Evolutionary conservation across 2,888 invertebrate genomes (phyloP), one percentile per base, ranked within the genome.

Genomic region (Caenorhabditis doughertyi): DNA sequence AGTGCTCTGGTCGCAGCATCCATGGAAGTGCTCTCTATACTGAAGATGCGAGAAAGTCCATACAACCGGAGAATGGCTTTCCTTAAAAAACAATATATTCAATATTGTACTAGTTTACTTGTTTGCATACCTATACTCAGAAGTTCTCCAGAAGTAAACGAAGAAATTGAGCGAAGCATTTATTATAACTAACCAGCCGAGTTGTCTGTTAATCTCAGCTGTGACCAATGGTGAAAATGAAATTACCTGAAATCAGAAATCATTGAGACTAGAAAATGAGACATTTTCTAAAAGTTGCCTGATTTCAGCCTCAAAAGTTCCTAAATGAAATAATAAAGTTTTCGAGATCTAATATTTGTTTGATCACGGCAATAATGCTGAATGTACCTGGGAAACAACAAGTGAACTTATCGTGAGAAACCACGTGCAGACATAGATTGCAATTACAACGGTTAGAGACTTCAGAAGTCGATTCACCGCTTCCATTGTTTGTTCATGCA

Each of bases 101-200:
- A n/a, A 35, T 23, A 21, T 39, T 3, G 13, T 11, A 23, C n/a
- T 16, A 0, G 8, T 21, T 1, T 1, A 4, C 9, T 47, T 18
- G 39, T 8, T 18, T 13, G 11, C 23, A 44, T 18, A 84, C 84
- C 87, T 77, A 70, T 87, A 87, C 77, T 87, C 85, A 1, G 85
- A 80, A 9, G 84, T 70, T 44, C 85, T 71, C 85, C 84, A 85
- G 32, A 73, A 77, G 49, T 85, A 87, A n/a, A 85, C 80, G 42
- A 84, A 83, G 25, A 86, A 84, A 51, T 84, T 84, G 29, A 81
- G 56, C 1, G 85, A 85, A 13, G 85, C 82, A 76, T 87, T 87
- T 9, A 84, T 83, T 21, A 87, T 87, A 4, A 87, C 87, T 1
- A 87, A 60, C 87, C 87, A 87, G 27, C 81, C 84, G 23, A 85